Conservation (phyloP, 2,888 invertebrate genomes). For the Hetaerina titia region DNA sequence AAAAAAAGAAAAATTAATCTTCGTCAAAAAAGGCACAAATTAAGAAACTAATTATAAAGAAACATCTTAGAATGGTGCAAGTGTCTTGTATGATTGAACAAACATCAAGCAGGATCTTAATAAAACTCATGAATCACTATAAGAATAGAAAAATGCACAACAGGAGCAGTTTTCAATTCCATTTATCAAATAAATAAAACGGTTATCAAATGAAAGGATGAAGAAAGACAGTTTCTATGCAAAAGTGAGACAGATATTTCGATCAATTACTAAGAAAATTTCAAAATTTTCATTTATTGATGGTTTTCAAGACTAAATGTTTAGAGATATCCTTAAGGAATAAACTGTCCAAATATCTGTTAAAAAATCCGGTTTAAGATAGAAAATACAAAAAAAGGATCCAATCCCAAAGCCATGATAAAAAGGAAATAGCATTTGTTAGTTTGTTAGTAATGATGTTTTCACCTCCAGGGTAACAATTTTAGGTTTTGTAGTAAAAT, state of each 20-base stretch:
- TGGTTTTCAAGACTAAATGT: not conserved
- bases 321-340: not conserved
- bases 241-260: not conserved
- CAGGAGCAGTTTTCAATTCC: not conserved
- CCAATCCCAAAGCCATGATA: not conserved
- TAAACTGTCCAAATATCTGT: not conserved
- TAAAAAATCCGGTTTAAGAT: not conserved
- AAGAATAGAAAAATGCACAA: not conserved
- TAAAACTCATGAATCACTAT: not conserved
- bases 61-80: too few species aligned
- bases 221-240: not conserved
- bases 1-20: too few species aligned
- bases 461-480: slow-evolving; percentile 21
- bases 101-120: too few species aligned
- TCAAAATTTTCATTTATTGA: not conserved
- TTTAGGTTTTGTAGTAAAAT: slow-evolving; percentile 50
- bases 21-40: not conserved
- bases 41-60: not conserved
- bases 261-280: not conserved
- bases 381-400: not conserved
- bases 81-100: too few species aligned
- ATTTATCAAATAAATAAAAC: not conserved
- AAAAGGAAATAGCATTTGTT: not conserved
- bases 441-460: slow-evolving; percentile 22
- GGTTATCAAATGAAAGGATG: not conserved